These are phyloP conservation scores for Corella eumyota DNA, from an alignment of 23 tunicate species.

Conservation along the genomic window DNA sequence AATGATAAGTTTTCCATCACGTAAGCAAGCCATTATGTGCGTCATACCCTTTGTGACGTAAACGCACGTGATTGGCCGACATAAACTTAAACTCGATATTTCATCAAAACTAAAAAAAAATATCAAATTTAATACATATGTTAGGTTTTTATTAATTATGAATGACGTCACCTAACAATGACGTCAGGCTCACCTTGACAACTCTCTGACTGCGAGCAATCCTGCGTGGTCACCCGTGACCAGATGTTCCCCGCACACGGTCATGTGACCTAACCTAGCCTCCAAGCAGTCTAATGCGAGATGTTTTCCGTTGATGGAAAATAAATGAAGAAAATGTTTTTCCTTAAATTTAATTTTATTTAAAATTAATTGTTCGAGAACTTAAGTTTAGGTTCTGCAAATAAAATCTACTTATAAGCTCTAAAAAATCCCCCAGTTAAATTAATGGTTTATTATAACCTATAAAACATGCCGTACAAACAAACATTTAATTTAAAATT, in stretches of 20 bases:
- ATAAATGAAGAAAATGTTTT: slow-evolving; percentile 78
- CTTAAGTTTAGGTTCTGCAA: neutral
- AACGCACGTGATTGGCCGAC: slow-evolving; percentile 52
- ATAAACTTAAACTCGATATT: slow-evolving; percentile 39
- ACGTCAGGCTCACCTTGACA: slow-evolving; percentile 88
- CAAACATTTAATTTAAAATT: too few species aligned
- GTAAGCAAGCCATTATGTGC: slow-evolving; percentile 59
- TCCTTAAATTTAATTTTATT: slow-evolving; percentile 40
- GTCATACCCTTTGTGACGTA: slow-evolving; percentile 64
- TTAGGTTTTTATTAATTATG: neutral
- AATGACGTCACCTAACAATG: neutral
- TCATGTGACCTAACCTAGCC: slow-evolving; percentile 89
- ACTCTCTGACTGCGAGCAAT: slow-evolving; percentile 46
- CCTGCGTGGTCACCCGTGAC: slow-evolving; percentile 88
- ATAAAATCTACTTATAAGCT: neutral
- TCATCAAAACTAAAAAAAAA: slow-evolving; percentile 51
- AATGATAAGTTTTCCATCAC: slow-evolving; percentile 88
- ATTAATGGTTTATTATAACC: too few species aligned
- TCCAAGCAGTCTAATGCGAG: slow-evolving; percentile 98
- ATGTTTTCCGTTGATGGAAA: slow-evolving; percentile 95
- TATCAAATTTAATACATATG: neutral
- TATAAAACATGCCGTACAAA: too few species aligned
- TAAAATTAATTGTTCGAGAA: neutral
- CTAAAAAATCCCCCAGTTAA: neutral
- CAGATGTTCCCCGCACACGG: slow-evolving; percentile 66